Percentiles rank a stretch among this genome's conserved stretches.
phyloP scores from a whole-genome alignment of 2,113 vertebrate species.

The Alosa alosa region DNA sequence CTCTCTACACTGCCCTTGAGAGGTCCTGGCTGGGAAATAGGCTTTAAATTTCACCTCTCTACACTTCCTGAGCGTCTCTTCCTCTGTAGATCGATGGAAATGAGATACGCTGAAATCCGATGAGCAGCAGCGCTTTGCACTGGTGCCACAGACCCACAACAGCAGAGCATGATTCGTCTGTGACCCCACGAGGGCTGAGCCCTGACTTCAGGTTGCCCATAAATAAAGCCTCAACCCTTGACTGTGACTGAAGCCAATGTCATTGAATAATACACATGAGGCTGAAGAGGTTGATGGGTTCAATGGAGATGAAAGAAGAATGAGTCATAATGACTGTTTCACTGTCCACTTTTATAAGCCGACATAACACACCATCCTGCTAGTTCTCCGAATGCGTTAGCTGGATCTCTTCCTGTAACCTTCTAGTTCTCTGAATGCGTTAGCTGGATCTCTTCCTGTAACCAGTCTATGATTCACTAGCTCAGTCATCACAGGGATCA shows the following conservation, averaged over 20 bases:
- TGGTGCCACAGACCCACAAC: slow-evolving; percentile 58
- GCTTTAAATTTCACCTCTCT: slow-evolving; percentile 72
- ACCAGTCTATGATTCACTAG: neutral
- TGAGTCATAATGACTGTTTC: neutral
- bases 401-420: neutral
- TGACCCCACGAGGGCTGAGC: slow-evolving; percentile 38
- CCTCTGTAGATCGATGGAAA: slow-evolving; percentile 73
- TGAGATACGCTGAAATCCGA: slow-evolving; percentile 67
- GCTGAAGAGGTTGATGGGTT: neutral
- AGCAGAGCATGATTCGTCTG: slow-evolving; percentile 50
- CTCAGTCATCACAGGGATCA: neutral
- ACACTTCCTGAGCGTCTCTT: slow-evolving; percentile 69
- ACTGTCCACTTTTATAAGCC: neutral
- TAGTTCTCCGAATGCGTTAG: neutral
- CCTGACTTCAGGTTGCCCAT: neutral
- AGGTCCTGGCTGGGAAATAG: slow-evolving; percentile 51
- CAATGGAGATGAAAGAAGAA: too few species aligned
- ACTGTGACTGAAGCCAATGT: neutral
- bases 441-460: neutral
- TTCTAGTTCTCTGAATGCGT: neutral
- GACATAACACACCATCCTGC: neutral
- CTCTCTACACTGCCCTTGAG: slow-evolving; percentile 62
- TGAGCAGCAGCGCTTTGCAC: slow-evolving; percentile 50
- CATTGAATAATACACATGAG: neutral
- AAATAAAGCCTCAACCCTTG: neutral